Conservation (phyloP, 2,888 invertebrate species). For the Deroplatys truncata region DNA sequence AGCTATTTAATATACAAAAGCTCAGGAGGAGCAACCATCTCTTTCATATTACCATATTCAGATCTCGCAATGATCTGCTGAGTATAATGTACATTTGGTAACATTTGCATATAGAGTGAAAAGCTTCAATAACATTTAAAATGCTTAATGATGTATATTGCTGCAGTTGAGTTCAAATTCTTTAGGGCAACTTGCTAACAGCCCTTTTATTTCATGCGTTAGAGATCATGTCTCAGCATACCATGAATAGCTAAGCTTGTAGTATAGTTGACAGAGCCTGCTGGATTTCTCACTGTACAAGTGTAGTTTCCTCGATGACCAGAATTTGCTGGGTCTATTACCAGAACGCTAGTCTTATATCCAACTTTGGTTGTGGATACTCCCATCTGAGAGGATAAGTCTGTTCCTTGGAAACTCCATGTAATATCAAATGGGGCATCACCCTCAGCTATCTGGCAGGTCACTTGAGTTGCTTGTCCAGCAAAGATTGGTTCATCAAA, state of each 20-base stretch:
- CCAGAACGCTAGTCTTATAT: conserved; percentile 47
- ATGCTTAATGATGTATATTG: neutral
- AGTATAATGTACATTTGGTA: neutral
- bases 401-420: conserved; percentile 51
- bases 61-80: neutral
- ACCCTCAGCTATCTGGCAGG: conserved; percentile 60
- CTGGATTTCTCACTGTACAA: conserved; percentile 41
- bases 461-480: conserved; percentile 74
- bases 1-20: neutral
- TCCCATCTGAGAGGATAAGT: conserved; percentile 41
- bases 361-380: conserved; percentile 46
- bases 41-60: neutral
- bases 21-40: neutral
- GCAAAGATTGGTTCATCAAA: conserved; percentile 71
- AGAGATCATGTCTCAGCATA: conserved; percentile 9
- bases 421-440: conserved; percentile 53
- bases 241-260: conserved; percentile 32
- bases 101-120: neutral
- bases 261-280: conserved; percentile 39
- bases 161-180: neutral
- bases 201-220: neutral
- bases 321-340: conserved; percentile 41
- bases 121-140: neutral
- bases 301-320: conserved; percentile 43
- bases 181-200: neutral